Percentiles rank a stretch among this genome's conserved stretches.
Conservation (phyloP, 2,888 invertebrate species). For the Xylocampa areola region DNA sequence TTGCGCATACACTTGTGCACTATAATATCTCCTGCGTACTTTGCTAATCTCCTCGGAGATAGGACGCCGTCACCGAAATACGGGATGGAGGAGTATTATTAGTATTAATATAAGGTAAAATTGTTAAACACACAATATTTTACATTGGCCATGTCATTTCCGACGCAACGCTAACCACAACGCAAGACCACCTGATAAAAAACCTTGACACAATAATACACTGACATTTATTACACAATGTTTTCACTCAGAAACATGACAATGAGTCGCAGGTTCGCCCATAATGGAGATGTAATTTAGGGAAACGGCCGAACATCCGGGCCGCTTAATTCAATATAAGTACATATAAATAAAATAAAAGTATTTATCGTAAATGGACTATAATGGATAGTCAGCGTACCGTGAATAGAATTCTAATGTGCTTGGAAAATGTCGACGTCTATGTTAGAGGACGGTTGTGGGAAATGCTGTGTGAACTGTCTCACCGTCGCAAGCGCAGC, state of each 20-base stretch:
- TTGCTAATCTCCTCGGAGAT: too few relatives aligned
- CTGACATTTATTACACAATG: slow-evolving; percentile 37
- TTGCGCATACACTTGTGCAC: too few relatives aligned
- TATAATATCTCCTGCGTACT: too few relatives aligned
- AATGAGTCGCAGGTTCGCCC: slow-evolving; percentile 71
- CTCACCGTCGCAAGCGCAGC: too few relatives aligned
- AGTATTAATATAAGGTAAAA: too few relatives aligned
- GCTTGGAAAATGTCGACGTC: slow-evolving; percentile 36
- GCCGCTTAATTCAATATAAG: slow-evolving; percentile 74
- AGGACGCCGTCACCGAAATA: too few relatives aligned
- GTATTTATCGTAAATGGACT: slow-evolving; percentile 73
- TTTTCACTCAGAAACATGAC: slow-evolving; percentile 57
- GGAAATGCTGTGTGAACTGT: slow-evolving; percentile 49
- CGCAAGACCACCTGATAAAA: slow-evolving; percentile 12
- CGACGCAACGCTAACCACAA: background rate
- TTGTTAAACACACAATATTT: too few relatives aligned
- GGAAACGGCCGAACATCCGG: slow-evolving; percentile 74
- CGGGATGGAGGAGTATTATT: too few relatives aligned
- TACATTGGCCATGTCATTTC: background rate
- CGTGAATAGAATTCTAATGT: slow-evolving; percentile 68
- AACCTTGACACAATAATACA: slow-evolving; percentile 38
- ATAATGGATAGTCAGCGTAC: slow-evolving; percentile 73
- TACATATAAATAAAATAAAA: slow-evolving; percentile 69
- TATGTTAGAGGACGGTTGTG: slow-evolving; percentile 42
- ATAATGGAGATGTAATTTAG: slow-evolving; percentile 75